Conservation (phyloP, 1,140 invertebrate species). For the Drosophila suzukii region DNA sequence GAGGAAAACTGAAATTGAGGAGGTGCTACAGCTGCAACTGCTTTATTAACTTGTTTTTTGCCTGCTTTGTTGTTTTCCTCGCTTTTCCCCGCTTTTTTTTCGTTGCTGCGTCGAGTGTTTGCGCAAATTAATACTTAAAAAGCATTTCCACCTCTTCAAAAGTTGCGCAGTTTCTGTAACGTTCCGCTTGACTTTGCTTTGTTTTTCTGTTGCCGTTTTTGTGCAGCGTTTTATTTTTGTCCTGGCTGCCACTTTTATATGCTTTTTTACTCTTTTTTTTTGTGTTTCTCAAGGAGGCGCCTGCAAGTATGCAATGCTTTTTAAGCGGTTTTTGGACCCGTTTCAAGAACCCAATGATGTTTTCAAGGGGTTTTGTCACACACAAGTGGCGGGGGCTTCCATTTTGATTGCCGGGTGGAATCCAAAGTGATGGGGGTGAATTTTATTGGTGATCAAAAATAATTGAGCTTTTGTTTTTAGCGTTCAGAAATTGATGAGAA, state of each 20-base stretch:
- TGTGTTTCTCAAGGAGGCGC: conserved; percentile 35
- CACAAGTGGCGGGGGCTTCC: not conserved
- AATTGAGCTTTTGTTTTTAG: conserved; percentile 9
- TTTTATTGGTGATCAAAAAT: conserved; percentile 11
- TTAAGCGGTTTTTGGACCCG: conserved; percentile 42
- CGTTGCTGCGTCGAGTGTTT: conserved; percentile 61
- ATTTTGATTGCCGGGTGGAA: not conserved
- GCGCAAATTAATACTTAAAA: conserved; percentile 76
- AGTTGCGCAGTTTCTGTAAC: conserved; percentile 51
- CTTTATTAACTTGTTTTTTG: conserved; percentile 72
- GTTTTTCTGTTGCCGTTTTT: conserved; percentile 27
- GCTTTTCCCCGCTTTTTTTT: conserved; percentile 21
- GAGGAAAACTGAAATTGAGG: conserved; percentile 12
- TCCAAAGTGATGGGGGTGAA: not conserved
- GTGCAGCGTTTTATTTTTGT: conserved; percentile 33
- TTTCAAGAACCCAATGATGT: conserved; percentile 9
- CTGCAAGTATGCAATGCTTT: conserved; percentile 41
- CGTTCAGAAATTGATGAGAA: not conserved
- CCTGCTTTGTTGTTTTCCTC: conserved; percentile 10
- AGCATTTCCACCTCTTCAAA: conserved; percentile 68
- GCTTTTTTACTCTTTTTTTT: conserved; percentile 4
- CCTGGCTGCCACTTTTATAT: not conserved
- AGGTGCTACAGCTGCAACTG: conserved; percentile 35
- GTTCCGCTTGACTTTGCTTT: conserved; percentile 59
- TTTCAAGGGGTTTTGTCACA: conserved; percentile 13